A percentile compares a stretch with the other conserved stretches of the same genome.
Conservation (phyloP, 1,140 invertebrate species). For the Drosophila sproati region DNA sequence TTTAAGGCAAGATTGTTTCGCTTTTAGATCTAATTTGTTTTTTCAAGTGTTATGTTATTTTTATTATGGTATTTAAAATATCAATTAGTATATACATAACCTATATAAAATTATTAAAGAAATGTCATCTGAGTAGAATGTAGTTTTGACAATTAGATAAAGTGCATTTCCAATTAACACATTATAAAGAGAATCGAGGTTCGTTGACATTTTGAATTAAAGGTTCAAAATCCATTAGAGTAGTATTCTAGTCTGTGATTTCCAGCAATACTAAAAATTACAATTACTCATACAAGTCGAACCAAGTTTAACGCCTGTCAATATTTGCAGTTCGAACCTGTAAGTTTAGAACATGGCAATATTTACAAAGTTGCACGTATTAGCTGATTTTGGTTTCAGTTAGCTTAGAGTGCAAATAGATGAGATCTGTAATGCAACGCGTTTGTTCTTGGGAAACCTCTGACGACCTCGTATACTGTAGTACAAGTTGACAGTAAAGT, state of each 20-base stretch:
- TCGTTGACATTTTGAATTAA: constrained; percentile 54
- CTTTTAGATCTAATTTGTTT: not conserved
- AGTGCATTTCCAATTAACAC: constrained; percentile 33
- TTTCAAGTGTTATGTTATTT: not conserved
- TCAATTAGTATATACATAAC: constrained; percentile 2
- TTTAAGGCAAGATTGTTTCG: not conserved
- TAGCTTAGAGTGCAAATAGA: not conserved
- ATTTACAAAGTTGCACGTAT: constrained; percentile 8
- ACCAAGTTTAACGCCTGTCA: not conserved
- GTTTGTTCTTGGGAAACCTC: not conserved
- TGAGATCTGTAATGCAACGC: not conserved
- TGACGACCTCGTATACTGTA: not conserved
- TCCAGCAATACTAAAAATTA: not conserved
- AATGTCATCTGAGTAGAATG: not conserved
- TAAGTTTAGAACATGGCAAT: constrained; percentile 21
- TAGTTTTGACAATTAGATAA: constrained; percentile 11
- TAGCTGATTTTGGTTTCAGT: not conserved
- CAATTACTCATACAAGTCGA: not conserved
- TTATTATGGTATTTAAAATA: not conserved
- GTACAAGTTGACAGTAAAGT: not conserved
- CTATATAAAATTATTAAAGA: not conserved
- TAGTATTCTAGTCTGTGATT: not conserved
- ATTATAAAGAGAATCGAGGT: constrained; percentile 4
- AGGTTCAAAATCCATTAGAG: constrained; percentile 6
- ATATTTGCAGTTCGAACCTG: constrained; percentile 16